Conservation (phyloP, 2,113 vertebrate genomes). For the Fukomys damarensis region DNA sequence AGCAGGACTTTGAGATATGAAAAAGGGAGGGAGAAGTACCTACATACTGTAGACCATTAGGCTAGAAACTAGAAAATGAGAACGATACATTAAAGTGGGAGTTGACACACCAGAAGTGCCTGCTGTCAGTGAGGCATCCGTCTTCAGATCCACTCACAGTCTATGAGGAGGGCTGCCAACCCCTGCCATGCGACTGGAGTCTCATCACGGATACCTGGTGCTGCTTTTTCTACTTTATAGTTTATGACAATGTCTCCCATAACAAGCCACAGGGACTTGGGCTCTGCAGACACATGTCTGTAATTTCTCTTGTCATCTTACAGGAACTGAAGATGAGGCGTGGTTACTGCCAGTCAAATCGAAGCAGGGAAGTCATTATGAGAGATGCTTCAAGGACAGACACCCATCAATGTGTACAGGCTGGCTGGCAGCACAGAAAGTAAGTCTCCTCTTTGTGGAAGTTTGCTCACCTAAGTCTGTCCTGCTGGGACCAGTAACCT, state of each 20-base stretch:
- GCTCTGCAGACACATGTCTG: constrained; percentile 42
- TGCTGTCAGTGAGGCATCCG: background rate
- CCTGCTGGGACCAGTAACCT: background rate
- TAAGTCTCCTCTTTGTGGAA: background rate
- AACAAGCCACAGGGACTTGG: constrained; percentile 26
- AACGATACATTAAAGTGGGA: background rate
- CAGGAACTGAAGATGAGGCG: background rate
- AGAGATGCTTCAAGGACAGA: background rate
- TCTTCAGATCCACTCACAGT: background rate
- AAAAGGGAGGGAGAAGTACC: background rate
- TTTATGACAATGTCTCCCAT: constrained; percentile 41
- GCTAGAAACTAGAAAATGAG: background rate
- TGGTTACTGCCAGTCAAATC: background rate
- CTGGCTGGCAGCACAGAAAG: background rate
- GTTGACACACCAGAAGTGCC: background rate
- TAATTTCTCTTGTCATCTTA: constrained; percentile 46
- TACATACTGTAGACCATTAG: constrained; percentile 4
- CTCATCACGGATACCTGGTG: background rate
- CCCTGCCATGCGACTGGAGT: background rate
- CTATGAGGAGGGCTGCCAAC: background rate
- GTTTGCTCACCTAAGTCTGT: background rate
- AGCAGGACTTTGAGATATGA: constrained; percentile 36
- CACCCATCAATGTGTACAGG: accelerated
- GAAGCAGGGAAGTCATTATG: background rate
- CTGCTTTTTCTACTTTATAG: background rate